Base-by-base conservation (phyloP, 1,140 invertebrate genomes). In the honey bee (Apis mellifera) region DNA sequence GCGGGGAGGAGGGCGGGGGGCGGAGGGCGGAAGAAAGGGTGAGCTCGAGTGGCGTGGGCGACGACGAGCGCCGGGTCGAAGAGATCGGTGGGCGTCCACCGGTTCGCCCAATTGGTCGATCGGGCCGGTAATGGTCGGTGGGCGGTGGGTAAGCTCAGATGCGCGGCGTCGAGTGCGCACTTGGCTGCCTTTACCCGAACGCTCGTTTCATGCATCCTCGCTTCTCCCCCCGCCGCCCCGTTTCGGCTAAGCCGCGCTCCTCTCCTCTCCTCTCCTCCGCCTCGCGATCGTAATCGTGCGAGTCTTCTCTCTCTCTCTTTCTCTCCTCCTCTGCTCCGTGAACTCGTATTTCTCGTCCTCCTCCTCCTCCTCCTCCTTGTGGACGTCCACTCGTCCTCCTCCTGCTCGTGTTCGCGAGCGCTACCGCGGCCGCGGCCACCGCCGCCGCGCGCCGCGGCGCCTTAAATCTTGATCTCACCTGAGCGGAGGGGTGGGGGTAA, bases 401-500 rank as follows among this genome's bases (percentile, higher is more conserved):
- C 76, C 21, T 52, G 70, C 68, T 76, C 76, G 71, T 69, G 66
- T 70, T 62, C 76, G 60, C 73, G 75, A 21, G 52, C 54, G 19
- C 12, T 65, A 57, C 19, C 42, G 72, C 32, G 8, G 55, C 68
- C 50, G 13, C 62, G 59, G 23, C 57, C 54, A 72, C 65, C 66
- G 65, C 68, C 48, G 32, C 23, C 54, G 32, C 64, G 65, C 72
- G 54, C 62, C 54, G 79, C 70, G 75, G 82, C 69, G 79, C 72
- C 83, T 94, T 93, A 92, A 93, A 93, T 94, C 92, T 93, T 91
- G 92, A 93, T 94, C 92, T 93, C 92, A 91, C 92, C 92, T 93
- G 50, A 81, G 68, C 62, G 66, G 83, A 84, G 60, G 60, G 87
- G 91, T 89, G 92, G 91, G 91, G 92, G 92, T 91, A 93, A 92